Base-by-base conservation (phyloP, 1,140 invertebrate genomes). In the Tenebrio molitor region DNA sequence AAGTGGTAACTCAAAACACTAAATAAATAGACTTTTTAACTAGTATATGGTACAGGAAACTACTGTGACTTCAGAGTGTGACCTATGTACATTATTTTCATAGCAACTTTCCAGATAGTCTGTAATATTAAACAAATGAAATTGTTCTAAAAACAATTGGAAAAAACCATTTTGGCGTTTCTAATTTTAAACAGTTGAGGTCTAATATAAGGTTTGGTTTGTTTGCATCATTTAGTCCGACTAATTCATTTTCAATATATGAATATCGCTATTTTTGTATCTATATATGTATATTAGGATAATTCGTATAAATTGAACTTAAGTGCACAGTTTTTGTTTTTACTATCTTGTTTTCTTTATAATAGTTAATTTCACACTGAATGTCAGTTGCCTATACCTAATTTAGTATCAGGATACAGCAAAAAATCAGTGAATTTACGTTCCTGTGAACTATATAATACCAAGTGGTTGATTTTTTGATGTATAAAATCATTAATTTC, bases 261-360 rank as follows among this genome's bases (percentile, higher is more conserved):
- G 29, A 58, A 58, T 58, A 58, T 29, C 19, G 23, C 50, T 58
- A 58, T 58, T 58, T 58, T 58, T 58, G 23, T 58, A 58, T 46
- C 42, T 46, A 17, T 46, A 19, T 17, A 46, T 46, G 4, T 50
- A 58, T 1, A 29, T 58, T 33, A 58, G 50, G 29, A 8, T 33
- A 39, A 39, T 39, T n/a, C 12, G n/a, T 39, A 39, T n/a, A 5
- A n/a, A 3, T 14, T 5, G 14, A 58, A 58, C 4, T 19, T 25
- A 1, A 12, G 21, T 58, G 50, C 21, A 58, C 44, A 46, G n/a
- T 17, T 21, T 46, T 50, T 44, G 16, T 50, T n/a, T 21, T 21
- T 50, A 21, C 8, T 23, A n/a, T 19, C 19, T n/a, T 29, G 12
- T 58, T 29, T 58, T 12, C 16, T 29, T 3, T 25, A 10, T 29